Conservation (phyloP, 2,113 vertebrate genomes). For the Prinia subflava region DNA sequence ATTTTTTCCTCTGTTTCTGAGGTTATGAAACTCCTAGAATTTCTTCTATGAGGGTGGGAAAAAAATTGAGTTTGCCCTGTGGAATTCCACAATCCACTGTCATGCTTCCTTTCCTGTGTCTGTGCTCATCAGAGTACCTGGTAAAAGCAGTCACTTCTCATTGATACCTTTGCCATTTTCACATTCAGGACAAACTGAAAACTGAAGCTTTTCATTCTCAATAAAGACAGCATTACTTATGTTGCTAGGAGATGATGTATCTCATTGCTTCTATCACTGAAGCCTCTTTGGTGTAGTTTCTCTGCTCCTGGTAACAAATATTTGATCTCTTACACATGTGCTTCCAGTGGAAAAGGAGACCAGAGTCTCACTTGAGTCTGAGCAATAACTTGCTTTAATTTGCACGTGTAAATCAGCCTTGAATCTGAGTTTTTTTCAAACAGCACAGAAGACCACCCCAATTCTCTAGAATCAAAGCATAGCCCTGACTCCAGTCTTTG, state of each 20-base stretch:
- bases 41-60: neutral
- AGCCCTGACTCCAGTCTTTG: neutral
- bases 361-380: neutral
- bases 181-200: neutral
- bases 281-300: neutral
- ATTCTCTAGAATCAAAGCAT: neutral
- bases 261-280: neutral
- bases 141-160: neutral
- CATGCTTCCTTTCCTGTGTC: neutral
- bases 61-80: neutral
- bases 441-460: neutral
- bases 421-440: neutral
- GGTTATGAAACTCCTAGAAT: constrained; percentile 20
- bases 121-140: neutral
- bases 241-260: neutral
- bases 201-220: neutral
- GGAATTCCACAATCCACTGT: neutral
- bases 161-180: neutral
- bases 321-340: neutral
- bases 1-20: constrained; percentile 18
- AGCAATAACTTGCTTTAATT: neutral
- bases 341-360: neutral
- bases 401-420: neutral
- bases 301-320: neutral
- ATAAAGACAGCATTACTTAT: neutral